Percentiles rank a stretch among this genome's conserved stretches.
phyloP scores from a whole-genome alignment of 2,888 invertebrate species.

The Parnassius glacialis region DNA sequence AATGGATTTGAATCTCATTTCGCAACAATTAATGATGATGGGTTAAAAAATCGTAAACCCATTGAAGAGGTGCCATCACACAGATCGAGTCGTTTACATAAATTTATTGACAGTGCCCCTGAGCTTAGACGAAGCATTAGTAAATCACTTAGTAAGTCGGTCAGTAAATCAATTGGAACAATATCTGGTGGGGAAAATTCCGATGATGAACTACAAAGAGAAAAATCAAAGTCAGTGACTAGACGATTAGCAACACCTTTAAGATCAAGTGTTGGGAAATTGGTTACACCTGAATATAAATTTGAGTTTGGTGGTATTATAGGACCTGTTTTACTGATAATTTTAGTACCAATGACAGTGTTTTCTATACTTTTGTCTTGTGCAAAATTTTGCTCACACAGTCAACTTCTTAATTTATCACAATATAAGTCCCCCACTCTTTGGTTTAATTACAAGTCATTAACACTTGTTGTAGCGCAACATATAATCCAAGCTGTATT shows the following conservation, averaged over 20 bases:
- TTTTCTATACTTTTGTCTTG: conserved; percentile 61
- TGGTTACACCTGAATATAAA: conserved; percentile 45
- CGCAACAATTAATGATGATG: conserved; percentile 46
- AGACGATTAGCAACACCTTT: conserved; percentile 70
- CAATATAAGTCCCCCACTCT: conserved; percentile 41
- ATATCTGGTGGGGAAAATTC: conserved; percentile 68
- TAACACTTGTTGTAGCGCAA: conserved; percentile 59
- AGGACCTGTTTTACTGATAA: conserved; percentile 51
- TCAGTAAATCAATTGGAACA: conserved; percentile 62
- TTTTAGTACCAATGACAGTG: conserved; percentile 60
- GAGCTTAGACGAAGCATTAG: conserved; percentile 61
- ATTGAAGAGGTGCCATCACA: conserved; percentile 60
- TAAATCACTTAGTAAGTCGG: conserved; percentile 62
- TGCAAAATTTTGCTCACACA: conserved; percentile 57
- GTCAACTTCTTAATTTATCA: conserved; percentile 47
- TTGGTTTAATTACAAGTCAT: conserved; percentile 56
- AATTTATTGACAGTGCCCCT: conserved; percentile 52
- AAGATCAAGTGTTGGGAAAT: conserved; percentile 49
- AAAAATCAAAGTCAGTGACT: conserved; percentile 52
- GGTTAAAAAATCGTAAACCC: conserved; percentile 54
- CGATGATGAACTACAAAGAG: conserved; percentile 48
- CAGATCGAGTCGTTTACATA: conserved; percentile 59
- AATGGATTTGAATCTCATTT: conserved; percentile 52
- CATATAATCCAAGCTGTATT: conserved; percentile 71
- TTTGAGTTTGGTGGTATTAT: conserved; percentile 70